Conservation (phyloP, 1,140 invertebrate genomes). For the Drosophila equinoxialis region DNA sequence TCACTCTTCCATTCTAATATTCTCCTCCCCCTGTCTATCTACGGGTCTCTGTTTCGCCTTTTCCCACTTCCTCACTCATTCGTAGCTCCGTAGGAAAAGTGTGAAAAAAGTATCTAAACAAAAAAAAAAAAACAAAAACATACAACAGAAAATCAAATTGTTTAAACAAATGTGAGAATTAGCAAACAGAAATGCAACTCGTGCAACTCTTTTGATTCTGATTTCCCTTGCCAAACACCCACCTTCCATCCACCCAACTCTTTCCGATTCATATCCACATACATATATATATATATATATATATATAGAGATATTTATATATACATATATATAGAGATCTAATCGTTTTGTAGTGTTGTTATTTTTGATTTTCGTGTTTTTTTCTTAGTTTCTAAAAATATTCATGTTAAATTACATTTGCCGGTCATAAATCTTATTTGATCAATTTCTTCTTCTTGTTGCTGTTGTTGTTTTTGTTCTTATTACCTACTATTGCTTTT, state of each 20-base stretch:
- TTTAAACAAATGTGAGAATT: constrained; percentile 13
- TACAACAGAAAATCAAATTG: constrained; percentile 7
- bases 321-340: background rate
- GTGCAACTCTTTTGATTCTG: constrained; percentile 7
- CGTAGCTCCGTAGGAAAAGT: constrained; percentile 44
- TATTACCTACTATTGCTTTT: background rate
- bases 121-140: constrained; percentile 36
- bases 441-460: constrained; percentile 15
- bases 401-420: constrained; percentile 45
- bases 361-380: background rate
- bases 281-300: no score
- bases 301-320: no score
- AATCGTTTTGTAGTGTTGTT: background rate
- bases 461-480: background rate
- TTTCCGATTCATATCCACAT: background rate
- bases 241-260: no score
- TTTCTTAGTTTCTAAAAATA: constrained; percentile 43
- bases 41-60: background rate
- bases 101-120: constrained; percentile 51
- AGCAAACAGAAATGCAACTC: constrained; percentile 14
- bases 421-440: constrained; percentile 57
- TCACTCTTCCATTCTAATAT: background rate
- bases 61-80: background rate
- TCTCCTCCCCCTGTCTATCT: background rate
- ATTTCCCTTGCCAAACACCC: background rate